phyloP scores from a whole-genome alignment of 2,113 vertebrate genomes.

The Vireo altiloquus region DNA sequence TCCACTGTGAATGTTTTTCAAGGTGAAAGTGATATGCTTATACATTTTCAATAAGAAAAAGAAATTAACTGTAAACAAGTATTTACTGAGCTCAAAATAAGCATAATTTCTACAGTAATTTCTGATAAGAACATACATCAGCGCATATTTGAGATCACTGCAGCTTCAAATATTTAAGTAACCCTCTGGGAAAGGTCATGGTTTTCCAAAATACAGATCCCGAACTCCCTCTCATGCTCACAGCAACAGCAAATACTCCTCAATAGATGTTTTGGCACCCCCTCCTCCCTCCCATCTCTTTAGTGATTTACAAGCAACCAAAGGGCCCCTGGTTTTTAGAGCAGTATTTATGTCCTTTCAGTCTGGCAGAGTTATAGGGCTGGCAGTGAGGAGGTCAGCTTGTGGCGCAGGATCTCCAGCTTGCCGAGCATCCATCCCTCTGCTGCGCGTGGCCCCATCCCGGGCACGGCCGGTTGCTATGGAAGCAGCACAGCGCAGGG shows the following conservation, averaged over 20 bases:
- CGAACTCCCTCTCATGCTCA: background rate
- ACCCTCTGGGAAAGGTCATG: conserved; percentile 52
- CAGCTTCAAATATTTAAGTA: conserved; percentile 52
- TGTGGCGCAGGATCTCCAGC: background rate
- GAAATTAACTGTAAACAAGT: background rate
- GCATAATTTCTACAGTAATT: background rate
- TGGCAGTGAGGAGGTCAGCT: background rate
- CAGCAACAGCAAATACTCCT: background rate
- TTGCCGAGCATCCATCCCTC: background rate
- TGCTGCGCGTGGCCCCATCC: background rate
- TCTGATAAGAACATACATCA: conserved; percentile 15
- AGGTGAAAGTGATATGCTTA: conserved; percentile 19
- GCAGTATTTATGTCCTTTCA: background rate
- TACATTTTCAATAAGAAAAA: conserved; percentile 16
- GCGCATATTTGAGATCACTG: conserved; percentile 6
- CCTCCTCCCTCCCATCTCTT: background rate
- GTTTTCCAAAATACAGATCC: conserved; percentile 25
- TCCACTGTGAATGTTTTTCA: background rate
- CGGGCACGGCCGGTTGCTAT: background rate
- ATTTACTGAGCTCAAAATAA: background rate
- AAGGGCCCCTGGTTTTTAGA: background rate
- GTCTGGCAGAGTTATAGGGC: background rate
- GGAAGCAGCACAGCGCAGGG: background rate
- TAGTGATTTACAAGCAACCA: background rate
- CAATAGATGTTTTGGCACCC: background rate